These are phyloP conservation scores for Coturnix japonica DNA, from an alignment of 2,113 vertebrate species.

Conservation along the genomic window DNA sequence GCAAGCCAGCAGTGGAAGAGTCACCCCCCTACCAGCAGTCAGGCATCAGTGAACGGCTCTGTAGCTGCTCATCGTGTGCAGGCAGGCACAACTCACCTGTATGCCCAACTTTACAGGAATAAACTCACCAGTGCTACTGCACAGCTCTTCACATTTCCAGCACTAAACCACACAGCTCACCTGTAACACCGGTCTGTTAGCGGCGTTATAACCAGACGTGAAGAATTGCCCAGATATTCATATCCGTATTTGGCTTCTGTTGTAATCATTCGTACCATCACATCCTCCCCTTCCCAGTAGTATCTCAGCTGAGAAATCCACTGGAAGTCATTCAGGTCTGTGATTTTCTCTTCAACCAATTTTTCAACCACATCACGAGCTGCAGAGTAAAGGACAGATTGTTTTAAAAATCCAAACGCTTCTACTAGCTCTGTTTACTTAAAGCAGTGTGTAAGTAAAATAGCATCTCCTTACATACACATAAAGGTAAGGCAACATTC, in stretches of 20 bases:
- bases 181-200: constrained; percentile 95
- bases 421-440: background rate
- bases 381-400: constrained; percentile 32
- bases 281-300: constrained; percentile 85
- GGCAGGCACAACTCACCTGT: too few relatives aligned
- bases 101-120: background rate
- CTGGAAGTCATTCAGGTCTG: constrained; percentile 88
- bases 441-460: background rate
- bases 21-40: background rate
- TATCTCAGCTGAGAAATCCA: constrained; percentile 96
- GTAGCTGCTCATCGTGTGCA: background rate
- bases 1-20: background rate
- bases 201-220: constrained; percentile 91
- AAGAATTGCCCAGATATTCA: constrained; percentile 93
- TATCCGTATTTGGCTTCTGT: constrained; percentile 90
- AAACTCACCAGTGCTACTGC: background rate
- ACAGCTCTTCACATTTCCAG: background rate
- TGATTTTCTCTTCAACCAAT: constrained; percentile 80
- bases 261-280: constrained; percentile 90
- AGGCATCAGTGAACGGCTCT: background rate
- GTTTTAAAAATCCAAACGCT: background rate
- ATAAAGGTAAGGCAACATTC: background rate
- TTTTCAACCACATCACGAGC: constrained; percentile 91
- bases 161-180: constrained; percentile 49
- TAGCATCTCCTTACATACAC: background rate